These are phyloP conservation scores for Heliornis fulica DNA, from an alignment of 2,113 vertebrate genomes.

Conservation along the genomic window DNA sequence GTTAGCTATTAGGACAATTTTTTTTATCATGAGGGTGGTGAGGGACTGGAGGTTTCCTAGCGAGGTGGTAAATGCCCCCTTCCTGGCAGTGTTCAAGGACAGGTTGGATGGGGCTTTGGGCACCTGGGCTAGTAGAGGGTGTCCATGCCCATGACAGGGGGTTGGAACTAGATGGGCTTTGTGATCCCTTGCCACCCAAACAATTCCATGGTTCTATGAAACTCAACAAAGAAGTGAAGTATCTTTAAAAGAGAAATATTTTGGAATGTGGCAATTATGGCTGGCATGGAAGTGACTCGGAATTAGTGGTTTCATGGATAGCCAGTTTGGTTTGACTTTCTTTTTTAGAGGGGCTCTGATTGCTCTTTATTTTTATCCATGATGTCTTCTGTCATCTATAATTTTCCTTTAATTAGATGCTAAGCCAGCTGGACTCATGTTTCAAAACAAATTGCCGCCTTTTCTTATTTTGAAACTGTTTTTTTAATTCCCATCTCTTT, in stretches of 20 bases:
- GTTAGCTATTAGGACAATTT: too few relatives aligned
- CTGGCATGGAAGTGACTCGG: slow-evolving; percentile 28
- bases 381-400: slow-evolving; percentile 72
- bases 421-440: slow-evolving; percentile 40
- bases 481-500: not conserved
- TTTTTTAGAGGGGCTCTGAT: slow-evolving; percentile 51
- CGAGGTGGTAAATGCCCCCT: too few relatives aligned
- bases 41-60: too few relatives aligned
- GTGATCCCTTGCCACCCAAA: too few relatives aligned
- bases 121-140: too few relatives aligned
- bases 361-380: slow-evolving; percentile 71
- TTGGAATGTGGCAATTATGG: slow-evolving; percentile 66
- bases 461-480: slow-evolving; percentile 3
- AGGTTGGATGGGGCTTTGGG: too few relatives aligned
- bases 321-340: slow-evolving; percentile 12
- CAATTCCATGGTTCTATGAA: too few relatives aligned
- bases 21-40: too few relatives aligned
- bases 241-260: slow-evolving; percentile 5
- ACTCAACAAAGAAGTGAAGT: not conserved
- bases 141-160: too few relatives aligned
- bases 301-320: slow-evolving; percentile 35
- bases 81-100: too few relatives aligned
- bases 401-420: slow-evolving; percentile 70
- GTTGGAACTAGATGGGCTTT: too few relatives aligned
- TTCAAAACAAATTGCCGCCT: slow-evolving; percentile 30